phyloP scores from a whole-genome alignment of 2,113 vertebrate species.

The Grantiella picta region DNA sequence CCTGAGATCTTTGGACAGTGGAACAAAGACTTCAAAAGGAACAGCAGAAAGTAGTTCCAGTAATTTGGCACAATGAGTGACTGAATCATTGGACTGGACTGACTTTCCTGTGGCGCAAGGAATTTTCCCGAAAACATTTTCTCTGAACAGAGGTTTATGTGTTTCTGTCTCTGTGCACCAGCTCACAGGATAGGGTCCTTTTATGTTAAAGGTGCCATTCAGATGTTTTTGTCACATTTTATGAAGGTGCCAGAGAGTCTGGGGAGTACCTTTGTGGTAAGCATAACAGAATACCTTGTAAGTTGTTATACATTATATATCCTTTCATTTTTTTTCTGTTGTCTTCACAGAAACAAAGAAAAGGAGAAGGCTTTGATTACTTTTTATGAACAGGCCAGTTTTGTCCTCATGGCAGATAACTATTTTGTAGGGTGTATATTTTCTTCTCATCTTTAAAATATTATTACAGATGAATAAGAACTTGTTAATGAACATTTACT shows the following conservation, averaged over 20 bases:
- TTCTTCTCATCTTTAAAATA: background rate
- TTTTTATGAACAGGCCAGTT: background rate
- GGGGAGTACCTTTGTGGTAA: background rate
- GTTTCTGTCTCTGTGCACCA: background rate
- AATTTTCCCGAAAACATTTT: background rate
- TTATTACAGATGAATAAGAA: background rate
- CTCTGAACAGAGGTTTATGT: background rate
- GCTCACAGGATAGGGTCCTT: background rate
- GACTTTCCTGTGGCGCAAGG: background rate
- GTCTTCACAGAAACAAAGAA: background rate
- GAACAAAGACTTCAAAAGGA: constrained; percentile 3
- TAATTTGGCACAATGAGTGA: background rate
- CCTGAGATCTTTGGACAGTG: background rate
- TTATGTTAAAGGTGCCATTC: background rate
- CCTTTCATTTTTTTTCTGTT: background rate
- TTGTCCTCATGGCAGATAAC: background rate
- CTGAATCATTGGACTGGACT: background rate
- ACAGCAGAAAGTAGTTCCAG: background rate
- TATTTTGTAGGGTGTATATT: background rate
- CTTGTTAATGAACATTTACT: background rate
- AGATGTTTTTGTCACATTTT: background rate
- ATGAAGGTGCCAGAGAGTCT: background rate
- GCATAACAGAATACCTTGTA: background rate
- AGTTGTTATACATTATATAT: background rate
- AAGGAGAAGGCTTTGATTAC: background rate